Evolutionary conservation across 2,888 invertebrate genomes (phyloP), one percentile per base, ranked within the genome.

Genomic region (Ceraclea dissimilis): DNA sequence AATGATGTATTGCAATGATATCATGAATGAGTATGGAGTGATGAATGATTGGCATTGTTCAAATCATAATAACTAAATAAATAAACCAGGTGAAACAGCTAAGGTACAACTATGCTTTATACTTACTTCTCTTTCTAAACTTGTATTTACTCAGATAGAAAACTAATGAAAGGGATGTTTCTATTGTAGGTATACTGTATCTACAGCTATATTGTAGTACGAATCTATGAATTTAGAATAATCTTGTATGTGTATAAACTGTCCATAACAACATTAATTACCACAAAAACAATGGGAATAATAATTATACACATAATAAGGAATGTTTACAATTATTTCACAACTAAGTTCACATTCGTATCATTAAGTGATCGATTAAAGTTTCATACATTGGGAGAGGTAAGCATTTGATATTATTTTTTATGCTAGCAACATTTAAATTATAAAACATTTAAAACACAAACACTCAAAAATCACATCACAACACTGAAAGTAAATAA

Each of bases 21-120:
- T 21, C 13, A 51, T 51, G 51, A 51, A 51, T 43, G 49, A 52
- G 20, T 21, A 54, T 52, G 53, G 52, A 39, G 39, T 54, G 34
- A 54, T 57, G 54, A 54, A 60, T 63, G 63, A 63, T 20, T 6
- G 20, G 20, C 19, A 11, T 20, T 46, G 26, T 54, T 22, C 61
- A 61, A 63, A 61, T 63, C 62, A 54, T 60, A 63, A 62, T 62
- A 60, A 47, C 2, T 8, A n/a, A 16, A 8, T 4, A 16, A 8
- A 39, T 8, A 16, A 8, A 39, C 2, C 39, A 13, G 13, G n/a
- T 39, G 16, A 16, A 39, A 8, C 13, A 39, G 39, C 39, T 39
- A 39, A 13, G 39, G 4, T 13, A 39, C 2, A 39, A 13, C 39
- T 39, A 39, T 8, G 39, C 39, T 13, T 39, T 13, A 39, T 16